Evolutionary conservation across 2,888 invertebrate genomes (phyloP), one percentile per base, ranked within the genome.

Genomic region (Odontomyia ornata): DNA sequence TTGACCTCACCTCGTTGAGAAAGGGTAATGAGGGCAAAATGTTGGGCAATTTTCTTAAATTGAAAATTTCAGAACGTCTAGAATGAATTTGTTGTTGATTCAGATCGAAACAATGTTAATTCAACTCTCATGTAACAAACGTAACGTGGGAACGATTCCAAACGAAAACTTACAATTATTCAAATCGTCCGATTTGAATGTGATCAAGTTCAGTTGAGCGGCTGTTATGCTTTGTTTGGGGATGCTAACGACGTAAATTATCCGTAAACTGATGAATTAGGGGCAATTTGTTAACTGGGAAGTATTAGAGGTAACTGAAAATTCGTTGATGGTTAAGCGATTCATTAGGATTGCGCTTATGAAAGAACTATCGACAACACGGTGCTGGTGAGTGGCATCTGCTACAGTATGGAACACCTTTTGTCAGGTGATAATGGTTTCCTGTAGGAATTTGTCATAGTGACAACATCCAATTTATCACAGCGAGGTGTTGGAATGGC

Each of bases 31-130:
- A 73, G 73, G 60, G 60, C 73, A 43, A 73, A 60, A 57, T 60
- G 60, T 60, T 73, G 73, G 23, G 73, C 60, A 73, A 73, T 73
- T 73, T 73, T 73, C 73, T 73, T 73, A 73, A 73, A 73, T 73
- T 73, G 73, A 73, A 73, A 73, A 73, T 73, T 73, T 73, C 57
- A 43, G 43, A 57, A 25, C 60, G 21, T 47, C 36, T 36, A 5
- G 36, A 36, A 36, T 36, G 5, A 36, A 36, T 60, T 72, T 23
- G 71, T 30, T n/a, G 27, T 72, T 23, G 28, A 65, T 65, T 65
- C 43, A 25, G 25, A 46, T 57, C 73, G 43, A 73, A 60, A 73
- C 73, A n/a, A 57, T 36, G 73, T 72, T 60, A 73, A 73, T 73
- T 73, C 23, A 30, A 4, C 60, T 73, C 13, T 13, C 4, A 4